These are phyloP conservation scores for Chrysocyon brachyurus DNA, from an alignment of 2,797 vertebrate species.

Conservation along the genomic window DNA sequence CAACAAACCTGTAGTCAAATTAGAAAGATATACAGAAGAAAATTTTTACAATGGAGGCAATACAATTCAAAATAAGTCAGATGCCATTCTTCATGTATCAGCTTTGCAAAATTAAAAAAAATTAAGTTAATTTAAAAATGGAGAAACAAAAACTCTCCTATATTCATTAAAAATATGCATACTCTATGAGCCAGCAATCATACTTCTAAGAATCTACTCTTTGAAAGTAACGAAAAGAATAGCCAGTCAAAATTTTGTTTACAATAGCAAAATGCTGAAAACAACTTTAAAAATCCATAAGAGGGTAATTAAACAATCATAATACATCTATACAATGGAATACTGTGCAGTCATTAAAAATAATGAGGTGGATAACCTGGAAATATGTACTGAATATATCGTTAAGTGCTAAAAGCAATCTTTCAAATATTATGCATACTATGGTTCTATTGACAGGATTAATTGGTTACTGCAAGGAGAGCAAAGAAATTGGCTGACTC, in stretches of 20 bases:
- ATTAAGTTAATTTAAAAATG: conserved; percentile 39
- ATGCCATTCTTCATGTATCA: background rate
- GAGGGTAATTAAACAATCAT: background rate
- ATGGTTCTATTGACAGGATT: background rate
- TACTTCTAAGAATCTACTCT: background rate
- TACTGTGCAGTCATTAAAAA: conserved; percentile 7
- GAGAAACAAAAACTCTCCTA: background rate
- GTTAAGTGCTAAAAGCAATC: background rate
- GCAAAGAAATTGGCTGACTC: background rate
- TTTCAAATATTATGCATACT: background rate
- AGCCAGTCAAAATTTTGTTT: background rate
- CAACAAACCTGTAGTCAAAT: background rate
- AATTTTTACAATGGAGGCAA: background rate
- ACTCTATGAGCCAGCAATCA: background rate
- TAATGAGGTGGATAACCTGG: background rate
- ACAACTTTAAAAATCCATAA: background rate
- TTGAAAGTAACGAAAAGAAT: background rate
- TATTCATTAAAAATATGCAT: background rate
- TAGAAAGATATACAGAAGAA: background rate
- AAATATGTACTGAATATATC: background rate
- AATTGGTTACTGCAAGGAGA: background rate
- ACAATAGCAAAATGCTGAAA: background rate
- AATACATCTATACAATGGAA: background rate
- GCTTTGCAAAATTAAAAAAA: conserved; percentile 19
- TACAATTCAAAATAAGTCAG: background rate